Evolutionary conservation across 2,113 vertebrate genomes (phyloP).

Genomic region (Sylvia atricapilla): DNA sequence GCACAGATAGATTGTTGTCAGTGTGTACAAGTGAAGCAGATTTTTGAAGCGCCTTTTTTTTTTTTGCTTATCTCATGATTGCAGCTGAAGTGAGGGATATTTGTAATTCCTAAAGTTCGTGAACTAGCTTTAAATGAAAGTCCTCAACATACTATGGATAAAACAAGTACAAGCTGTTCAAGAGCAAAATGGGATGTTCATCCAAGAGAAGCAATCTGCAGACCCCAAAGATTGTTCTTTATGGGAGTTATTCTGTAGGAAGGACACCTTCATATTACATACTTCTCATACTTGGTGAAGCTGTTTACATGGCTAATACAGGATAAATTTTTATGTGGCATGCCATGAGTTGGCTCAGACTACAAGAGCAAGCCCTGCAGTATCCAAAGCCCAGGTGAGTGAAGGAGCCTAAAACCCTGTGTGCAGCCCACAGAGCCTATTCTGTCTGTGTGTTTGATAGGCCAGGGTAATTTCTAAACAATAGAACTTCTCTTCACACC

Average conservation of each 20-base stretch:
- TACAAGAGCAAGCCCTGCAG: not conserved
- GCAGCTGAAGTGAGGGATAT: conserved; percentile 9
- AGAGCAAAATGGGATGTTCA: not conserved
- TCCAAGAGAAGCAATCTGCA: not conserved
- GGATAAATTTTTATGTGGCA: not conserved
- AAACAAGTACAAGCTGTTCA: not conserved
- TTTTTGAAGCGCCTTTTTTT: not conserved
- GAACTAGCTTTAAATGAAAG: not conserved
- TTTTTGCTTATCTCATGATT: not conserved
- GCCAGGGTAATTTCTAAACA: not conserved
- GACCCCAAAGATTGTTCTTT: not conserved
- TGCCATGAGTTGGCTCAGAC: not conserved
- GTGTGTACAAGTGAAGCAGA: not conserved
- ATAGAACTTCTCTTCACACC: not conserved
- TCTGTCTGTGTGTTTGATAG: not conserved
- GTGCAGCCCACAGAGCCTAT: not conserved
- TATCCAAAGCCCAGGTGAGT: not conserved
- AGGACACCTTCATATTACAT: not conserved
- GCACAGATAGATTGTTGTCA: not conserved
- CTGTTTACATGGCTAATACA: not conserved
- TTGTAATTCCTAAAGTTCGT: not conserved
- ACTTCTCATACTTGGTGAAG: not conserved
- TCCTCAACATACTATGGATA: not conserved
- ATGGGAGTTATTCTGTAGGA: not conserved
- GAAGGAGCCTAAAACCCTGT: not conserved